A percentile compares a stretch with the other conserved stretches of the same genome.
These are phyloP conservation scores for Semnopithecus entellus DNA, from an alignment of 2,113 vertebrate genomes.

Conservation along the genomic window DNA sequence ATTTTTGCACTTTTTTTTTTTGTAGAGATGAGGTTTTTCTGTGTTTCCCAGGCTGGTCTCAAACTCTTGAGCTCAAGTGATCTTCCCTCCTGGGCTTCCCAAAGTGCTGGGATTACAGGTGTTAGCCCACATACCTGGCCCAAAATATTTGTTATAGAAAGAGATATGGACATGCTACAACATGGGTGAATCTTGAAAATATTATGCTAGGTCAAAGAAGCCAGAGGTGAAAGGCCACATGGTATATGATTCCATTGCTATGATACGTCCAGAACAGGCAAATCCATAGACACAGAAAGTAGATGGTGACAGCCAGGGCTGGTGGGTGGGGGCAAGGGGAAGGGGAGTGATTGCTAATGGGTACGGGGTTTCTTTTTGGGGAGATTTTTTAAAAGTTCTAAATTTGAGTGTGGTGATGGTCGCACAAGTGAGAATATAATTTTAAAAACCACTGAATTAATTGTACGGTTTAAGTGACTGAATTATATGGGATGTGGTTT, in stretches of 20 bases:
- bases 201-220: neutral
- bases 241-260: neutral
- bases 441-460: neutral
- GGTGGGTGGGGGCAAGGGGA: fast-evolving
- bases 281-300: neutral
- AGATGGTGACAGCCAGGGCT: fast-evolving
- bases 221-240: neutral
- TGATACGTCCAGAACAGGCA: neutral
- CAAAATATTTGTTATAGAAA: neutral
- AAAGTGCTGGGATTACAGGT: no score
- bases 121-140: no score
- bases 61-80: no score
- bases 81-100: no score
- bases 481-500: neutral
- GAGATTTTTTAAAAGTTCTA: neutral
- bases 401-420: neutral
- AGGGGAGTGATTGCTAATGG: fast-evolving
- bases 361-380: fast-evolving
- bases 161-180: neutral
- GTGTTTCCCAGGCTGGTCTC: no score
- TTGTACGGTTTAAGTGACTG: neutral
- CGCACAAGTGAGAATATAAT: neutral
- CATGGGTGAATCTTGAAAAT: neutral
- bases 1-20: no score
- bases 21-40: no score